These are phyloP conservation scores for Pholis gunnellus DNA, from an alignment of 2,113 vertebrate species.

Conservation along the genomic window DNA sequence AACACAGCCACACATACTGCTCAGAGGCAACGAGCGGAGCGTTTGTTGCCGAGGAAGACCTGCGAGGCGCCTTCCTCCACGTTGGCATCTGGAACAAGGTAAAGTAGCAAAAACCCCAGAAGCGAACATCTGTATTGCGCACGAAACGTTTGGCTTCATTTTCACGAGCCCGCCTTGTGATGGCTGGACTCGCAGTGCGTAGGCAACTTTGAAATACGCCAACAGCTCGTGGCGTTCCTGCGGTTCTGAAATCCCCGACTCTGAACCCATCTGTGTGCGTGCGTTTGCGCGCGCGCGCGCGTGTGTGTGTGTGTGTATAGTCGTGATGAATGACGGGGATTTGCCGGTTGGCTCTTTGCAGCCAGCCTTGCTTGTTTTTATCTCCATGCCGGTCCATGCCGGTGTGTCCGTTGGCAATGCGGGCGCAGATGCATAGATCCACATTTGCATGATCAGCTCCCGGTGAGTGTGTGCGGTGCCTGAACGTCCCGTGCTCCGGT, in stretches of 20 bases:
- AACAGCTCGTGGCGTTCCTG: slow-evolving; percentile 56
- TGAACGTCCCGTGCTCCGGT: slow-evolving; percentile 12
- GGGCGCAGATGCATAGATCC: slow-evolving; percentile 19
- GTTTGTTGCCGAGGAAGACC: slow-evolving; percentile 37
- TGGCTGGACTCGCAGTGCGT: slow-evolving; percentile 47
- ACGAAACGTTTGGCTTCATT: slow-evolving; percentile 16
- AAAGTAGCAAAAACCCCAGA: slow-evolving; percentile 29
- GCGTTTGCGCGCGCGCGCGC: background rate
- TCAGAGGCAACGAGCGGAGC: slow-evolving; percentile 42
- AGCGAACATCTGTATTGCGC: slow-evolving; percentile 36
- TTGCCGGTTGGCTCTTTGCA: slow-evolving; percentile 22
- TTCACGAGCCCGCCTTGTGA: slow-evolving; percentile 5
- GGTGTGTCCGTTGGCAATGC: slow-evolving; percentile 33
- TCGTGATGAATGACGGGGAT: slow-evolving; percentile 31
- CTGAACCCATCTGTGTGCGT: slow-evolving; percentile 17
- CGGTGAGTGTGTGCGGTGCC: background rate
- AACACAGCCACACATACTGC: slow-evolving; percentile 9
- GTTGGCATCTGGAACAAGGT: slow-evolving; percentile 64
- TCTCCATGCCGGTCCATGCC: slow-evolving; percentile 25
- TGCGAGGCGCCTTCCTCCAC: slow-evolving; percentile 20
- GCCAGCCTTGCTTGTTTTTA: slow-evolving; percentile 35
- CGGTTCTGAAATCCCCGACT: slow-evolving; percentile 42
- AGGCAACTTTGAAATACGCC: slow-evolving; percentile 66
- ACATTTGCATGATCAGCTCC: slow-evolving; percentile 33
- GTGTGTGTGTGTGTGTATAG: background rate